Base-by-base conservation (phyloP, 2,888 invertebrate genomes). In the Cerastis leucographa region DNA sequence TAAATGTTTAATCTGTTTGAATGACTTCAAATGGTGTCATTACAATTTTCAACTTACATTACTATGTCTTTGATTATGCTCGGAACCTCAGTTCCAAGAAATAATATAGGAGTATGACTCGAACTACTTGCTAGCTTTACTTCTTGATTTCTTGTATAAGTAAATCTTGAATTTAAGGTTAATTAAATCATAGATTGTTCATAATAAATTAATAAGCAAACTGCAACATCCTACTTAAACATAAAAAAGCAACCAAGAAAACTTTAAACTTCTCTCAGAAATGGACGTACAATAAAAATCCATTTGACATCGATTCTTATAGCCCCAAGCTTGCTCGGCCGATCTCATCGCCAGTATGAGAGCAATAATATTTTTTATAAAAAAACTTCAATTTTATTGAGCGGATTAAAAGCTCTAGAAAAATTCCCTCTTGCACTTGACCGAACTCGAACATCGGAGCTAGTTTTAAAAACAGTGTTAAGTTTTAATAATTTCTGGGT, bases 391-490 rank as follows among this genome's bases (percentile, higher is more conserved):
- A 90, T 80, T 91, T 92, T 91, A 92, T 92, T 91, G 90, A 89
- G 86, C 83, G 90, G 91, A 93, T 93, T 92, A 92, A 93, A 92
- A 91, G 92, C 90, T 90, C 89, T 89, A 82, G 78, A 86, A 86
- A 62, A 71, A 65, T 79, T 80, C 65, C 46, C 11, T 65, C 64
- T 71, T 22, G 11, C 67, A 74, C 62, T 78, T 83, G 79, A 76
- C 76, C 72, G 85, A 82, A 82, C 78, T 67, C 65, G 76, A 87
- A 78, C 83, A 81, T 87, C 76, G 66, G 35, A 25, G 17, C n/a
- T 59, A 74, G 77, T 85, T 85, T 81, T 83, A 76, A 75, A 80
- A 85, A 76, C 71, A 84, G 74, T 78, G 71, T 83, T 78, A 78
- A 65, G 65, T 71, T 35, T 73, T 49, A 17, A 46, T 4, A 17